Base-by-base conservation (phyloP, 2,888 invertebrate genomes). In the Clusia tigrina region DNA sequence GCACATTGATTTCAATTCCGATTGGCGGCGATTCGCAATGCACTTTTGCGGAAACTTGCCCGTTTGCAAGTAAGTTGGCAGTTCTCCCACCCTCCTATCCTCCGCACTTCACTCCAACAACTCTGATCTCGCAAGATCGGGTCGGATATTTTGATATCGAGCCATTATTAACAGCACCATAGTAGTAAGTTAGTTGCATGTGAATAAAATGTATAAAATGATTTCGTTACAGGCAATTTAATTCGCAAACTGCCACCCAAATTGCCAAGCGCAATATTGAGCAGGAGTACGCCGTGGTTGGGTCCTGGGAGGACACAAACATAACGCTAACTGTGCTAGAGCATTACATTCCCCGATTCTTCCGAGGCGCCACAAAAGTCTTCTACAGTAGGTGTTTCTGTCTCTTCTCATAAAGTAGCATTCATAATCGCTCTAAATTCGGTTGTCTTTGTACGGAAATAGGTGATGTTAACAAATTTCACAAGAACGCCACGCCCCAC, bases 1-100 rank as follows among this genome's bases (percentile, higher is more conserved):
- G 78, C 89, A 89, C 12, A 88, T 90, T 76, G 90, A 91, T 78
- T 91, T 91, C 3, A 92, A 92, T 70, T 91, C 91, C 0, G 93
- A 93, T 82, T 92, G 93, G 79, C 87, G 92, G 60, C 84, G 92
- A 42, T 91, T 92, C 77, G 90, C 91, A 1, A 88, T 93, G 76
- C 93, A 93, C 85, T 94, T 94, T 84, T 94, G 94, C 78, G 94
- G 94, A 9, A 93, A 94, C 79, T 89, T 90, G 67, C 88, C 90
- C 51, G 89, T 90, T 68, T 92, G 91, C 89, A 89, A 88, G 91
- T 91, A 79, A 86, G 90, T 82, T 23, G 17, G 22, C 32, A 32
- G 32, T 12, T 9, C 6, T 32, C n/a, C n/a, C n/a, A n/a, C n/a
- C n/a, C n/a, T n/a, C n/a, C n/a, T n/a, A n/a, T n/a, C n/a, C n/a